phyloP scores from a whole-genome alignment of 2,888 invertebrate species.

The Aphelenchoides bicaudatus region DNA sequence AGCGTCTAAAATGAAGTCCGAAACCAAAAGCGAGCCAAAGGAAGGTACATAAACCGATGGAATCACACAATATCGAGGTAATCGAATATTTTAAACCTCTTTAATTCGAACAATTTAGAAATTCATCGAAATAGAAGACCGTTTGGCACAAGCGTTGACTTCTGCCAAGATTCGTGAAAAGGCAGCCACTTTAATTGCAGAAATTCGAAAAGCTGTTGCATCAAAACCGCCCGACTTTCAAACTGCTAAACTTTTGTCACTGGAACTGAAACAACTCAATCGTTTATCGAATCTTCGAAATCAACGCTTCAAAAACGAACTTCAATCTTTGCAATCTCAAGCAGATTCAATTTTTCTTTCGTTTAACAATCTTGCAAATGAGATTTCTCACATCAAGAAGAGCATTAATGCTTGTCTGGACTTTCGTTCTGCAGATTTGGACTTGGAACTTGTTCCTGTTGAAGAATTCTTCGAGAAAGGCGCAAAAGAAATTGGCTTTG shows the following conservation, averaged over 20 bases:
- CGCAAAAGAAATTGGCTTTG: constrained; percentile 11
- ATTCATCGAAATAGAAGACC: constrained; percentile 20
- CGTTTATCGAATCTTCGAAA: constrained; percentile 31
- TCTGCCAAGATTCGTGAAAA: constrained; percentile 7
- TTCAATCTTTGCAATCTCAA: constrained; percentile 21
- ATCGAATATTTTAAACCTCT: constrained; percentile 1
- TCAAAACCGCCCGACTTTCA: constrained; percentile 8
- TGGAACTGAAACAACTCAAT: constrained; percentile 23
- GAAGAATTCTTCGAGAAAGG: constrained; percentile 44
- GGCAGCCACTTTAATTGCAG: constrained; percentile 6
- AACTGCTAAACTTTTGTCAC: constrained; percentile 15
- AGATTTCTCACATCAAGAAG: constrained; percentile 48
- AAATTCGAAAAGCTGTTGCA: constrained; percentile 3
- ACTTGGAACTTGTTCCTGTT: constrained; percentile 40
- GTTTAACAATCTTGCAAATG: constrained; percentile 44
- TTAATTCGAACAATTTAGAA: constrained; percentile 9
- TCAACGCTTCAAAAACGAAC: constrained; percentile 6
- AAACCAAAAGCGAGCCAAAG: too few species aligned
- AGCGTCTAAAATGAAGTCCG: too few species aligned
- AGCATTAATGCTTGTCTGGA: constrained; percentile 45
- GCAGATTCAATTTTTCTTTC: constrained; percentile 44
- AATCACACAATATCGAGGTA: too few species aligned
- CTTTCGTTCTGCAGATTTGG: constrained; percentile 44
- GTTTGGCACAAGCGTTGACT: background rate
- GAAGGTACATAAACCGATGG: too few species aligned